Evolutionary conservation across 1,140 invertebrate genomes (phyloP), one percentile per base, ranked within the genome.

Genomic region (Pseudomyrmex dendroicus): DNA sequence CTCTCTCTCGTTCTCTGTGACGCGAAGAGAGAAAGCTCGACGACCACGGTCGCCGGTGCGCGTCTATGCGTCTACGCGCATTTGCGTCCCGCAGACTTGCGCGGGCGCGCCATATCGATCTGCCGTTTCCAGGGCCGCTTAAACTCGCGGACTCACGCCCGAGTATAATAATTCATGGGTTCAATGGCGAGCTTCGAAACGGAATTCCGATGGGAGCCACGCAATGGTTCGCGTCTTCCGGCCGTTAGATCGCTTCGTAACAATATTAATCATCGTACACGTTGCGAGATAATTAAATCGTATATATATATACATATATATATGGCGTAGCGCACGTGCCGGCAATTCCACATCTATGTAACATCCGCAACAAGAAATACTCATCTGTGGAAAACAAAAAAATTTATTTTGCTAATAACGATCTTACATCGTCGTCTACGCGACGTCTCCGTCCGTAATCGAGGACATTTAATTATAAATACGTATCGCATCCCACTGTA

Each of bases 101-200:
- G 89, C 89, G 87, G 68, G 67, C 74, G 52, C 50, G 77, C 61
- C 76, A 76, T 90, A 90, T 90, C 87, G 89, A 90, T 90, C 89
- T 83, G 82, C 44, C 82, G 84, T 66, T 89, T 86, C 86, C 84
- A 89, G 86, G 83, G 82, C 82, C 89, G 89, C 82, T 88, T 86
- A 82, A 86, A 90, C 73, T 59, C 73, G 66, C 88, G 82, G 35
- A 89, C 86, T 89, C 88, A 88, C 86, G 88, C 86, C 89, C 88
- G 88, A 89, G 76, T 63, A 89, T 89, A 89, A 89, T 89, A 89
- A 89, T 89, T 89, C 86, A 88, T 88, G 80, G 74, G 61, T 88
- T 61, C 73, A 87, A 88, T 87, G 76, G 86, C 86, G 86, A 87
- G 83, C 72, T 46, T 62, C 77, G 50, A 67, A 88, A 82, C 54